Conservation (phyloP, 2,797 vertebrate species). For the Meda fulgida region DNA sequence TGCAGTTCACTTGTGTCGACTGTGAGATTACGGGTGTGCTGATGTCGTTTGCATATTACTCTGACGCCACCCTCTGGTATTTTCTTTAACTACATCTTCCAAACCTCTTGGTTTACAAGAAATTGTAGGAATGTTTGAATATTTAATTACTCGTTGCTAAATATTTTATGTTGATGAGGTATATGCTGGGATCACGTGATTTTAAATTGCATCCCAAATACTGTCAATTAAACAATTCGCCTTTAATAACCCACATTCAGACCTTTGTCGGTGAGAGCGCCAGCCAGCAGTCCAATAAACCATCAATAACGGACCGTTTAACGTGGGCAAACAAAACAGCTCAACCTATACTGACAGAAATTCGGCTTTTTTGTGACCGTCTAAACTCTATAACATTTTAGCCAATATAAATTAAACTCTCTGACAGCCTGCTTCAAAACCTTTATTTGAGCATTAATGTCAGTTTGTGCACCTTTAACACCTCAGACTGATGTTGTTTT, state of each 20-base stretch:
- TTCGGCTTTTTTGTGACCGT: background rate
- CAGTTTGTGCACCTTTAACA: background rate
- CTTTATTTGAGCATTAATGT: background rate
- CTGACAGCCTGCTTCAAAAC: background rate
- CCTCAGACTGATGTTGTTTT: background rate
- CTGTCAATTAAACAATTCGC: conserved; percentile 37
- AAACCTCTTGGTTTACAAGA: conserved; percentile 30
- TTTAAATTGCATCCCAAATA: conserved; percentile 51
- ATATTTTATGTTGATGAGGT: conserved; percentile 81
- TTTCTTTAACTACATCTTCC: conserved; percentile 24
- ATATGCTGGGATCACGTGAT: conserved; percentile 66
- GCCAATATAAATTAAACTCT: background rate
- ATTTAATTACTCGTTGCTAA: conserved; percentile 79
- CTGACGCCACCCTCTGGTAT: conserved; percentile 77
- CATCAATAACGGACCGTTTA: conserved; percentile 47
- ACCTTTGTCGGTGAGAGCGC: conserved; percentile 54
- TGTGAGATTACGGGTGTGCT: background rate
- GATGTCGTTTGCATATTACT: conserved; percentile 64
- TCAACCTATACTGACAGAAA: background rate
- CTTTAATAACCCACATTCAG: conserved; percentile 55
- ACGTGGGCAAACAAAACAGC: background rate
- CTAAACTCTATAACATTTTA: background rate
- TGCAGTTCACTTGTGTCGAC: background rate
- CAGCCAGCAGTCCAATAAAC: conserved; percentile 31
- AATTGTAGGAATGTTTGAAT: conserved; percentile 68